Base-by-base conservation (phyloP, 2,797 vertebrate species). In the Ctenopoma kingsleyae region DNA sequence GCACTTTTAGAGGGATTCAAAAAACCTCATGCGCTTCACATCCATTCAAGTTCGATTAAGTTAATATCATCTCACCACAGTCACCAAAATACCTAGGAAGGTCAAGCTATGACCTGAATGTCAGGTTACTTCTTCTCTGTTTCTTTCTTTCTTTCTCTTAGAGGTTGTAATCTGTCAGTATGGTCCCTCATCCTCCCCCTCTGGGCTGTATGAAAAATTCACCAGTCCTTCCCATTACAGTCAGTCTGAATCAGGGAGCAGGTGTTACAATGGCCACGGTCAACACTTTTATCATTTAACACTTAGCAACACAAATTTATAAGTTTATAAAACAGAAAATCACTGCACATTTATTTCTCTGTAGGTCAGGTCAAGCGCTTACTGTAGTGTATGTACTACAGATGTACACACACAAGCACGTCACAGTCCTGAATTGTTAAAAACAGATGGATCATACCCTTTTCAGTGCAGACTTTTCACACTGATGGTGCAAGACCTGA, bases 161-260 rank as follows among this genome's bases (percentile, higher is more conserved):
- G 89, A 90, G 88, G 82, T 85, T 89, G 86, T 93, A 92, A 92
- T 94, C 88, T 90, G 82, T 81, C 93, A 92, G 91, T 50, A 85
- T 90, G 90, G 91, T 91, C 82, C 80, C 89, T 93, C 88, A 87
- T 92, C 86, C 78, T 86, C 41, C 89, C 92, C 95, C 96, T 95
- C 92, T 95, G 94, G 96, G 96, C 94, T 80, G 89, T 83, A 96
- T 97, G 92, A 96, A 97, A 96, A 95, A 97, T 97, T 96, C 95
- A 97, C 95, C 93, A 96, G 93, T 92, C 91, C 90, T 85, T 90
- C 90, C 95, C 95, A 96, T 96, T 96, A 96, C 93, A 95, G 95
- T 96, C 95, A 94, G 83, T 93, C 90, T 83, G 87, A 95, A 96
- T 96, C 95, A 96, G 87, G 83, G 85, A 71, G 76, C 73, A 84